Conservation (phyloP, 2,888 invertebrate genomes). For the Calephelis perditalis region DNA sequence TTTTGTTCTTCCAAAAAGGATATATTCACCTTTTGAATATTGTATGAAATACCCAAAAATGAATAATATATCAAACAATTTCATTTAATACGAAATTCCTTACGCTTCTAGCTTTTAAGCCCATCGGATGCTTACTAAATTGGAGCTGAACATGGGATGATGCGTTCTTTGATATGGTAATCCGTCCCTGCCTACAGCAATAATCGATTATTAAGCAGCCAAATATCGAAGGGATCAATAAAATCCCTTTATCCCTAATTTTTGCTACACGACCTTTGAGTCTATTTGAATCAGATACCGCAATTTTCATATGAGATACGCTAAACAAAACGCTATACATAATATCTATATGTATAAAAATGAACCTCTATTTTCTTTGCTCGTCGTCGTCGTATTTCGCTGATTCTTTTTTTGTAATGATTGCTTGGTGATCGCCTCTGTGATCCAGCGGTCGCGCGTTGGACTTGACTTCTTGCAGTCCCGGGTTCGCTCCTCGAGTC, state of each 20-base stretch:
- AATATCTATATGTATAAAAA: too few species aligned
- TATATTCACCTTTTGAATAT: not conserved
- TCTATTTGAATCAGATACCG: not conserved
- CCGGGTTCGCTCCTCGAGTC: too few species aligned
- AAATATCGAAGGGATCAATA: conserved; percentile 56
- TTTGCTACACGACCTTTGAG: conserved; percentile 12
- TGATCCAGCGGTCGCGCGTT: too few species aligned
- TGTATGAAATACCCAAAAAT: conserved; percentile 9
- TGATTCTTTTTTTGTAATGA: too few species aligned
- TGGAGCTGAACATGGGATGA: conserved; percentile 61
- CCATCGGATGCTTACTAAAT: conserved; percentile 58
- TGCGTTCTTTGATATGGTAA: conserved; percentile 74
- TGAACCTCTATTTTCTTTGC: too few species aligned
- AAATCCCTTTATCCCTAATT: conserved; percentile 33
- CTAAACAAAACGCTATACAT: too few species aligned
- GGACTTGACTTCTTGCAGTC: too few species aligned
- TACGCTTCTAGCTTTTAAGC: conserved; percentile 40
- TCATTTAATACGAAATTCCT: conserved; percentile 38
- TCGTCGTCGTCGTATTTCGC: too few species aligned
- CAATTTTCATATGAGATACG: too few species aligned
- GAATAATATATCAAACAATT: conserved; percentile 14
- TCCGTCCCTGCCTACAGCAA: conserved; percentile 55
- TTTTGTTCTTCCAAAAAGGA: too few species aligned
- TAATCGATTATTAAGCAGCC: conserved; percentile 73
- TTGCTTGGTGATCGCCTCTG: too few species aligned